phyloP scores from a whole-genome alignment of 2,113 vertebrate genomes.

The Xenopus laevis region DNA sequence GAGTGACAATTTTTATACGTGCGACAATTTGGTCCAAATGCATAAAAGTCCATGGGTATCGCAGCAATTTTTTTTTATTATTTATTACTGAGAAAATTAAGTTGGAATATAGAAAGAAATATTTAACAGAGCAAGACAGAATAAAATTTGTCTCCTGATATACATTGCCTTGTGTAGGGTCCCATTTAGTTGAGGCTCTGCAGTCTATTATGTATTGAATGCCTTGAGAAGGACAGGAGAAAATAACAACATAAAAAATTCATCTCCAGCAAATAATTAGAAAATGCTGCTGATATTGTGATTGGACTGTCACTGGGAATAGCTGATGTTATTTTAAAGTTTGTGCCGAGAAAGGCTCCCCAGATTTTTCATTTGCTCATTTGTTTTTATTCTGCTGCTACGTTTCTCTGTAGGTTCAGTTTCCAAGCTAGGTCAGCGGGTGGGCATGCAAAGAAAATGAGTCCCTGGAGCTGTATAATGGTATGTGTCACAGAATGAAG shows the following conservation, averaged over 20 bases:
- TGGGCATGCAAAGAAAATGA: constrained; percentile 62
- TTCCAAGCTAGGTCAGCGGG: constrained; percentile 62
- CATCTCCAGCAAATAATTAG: constrained; percentile 49
- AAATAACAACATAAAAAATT: constrained; percentile 67
- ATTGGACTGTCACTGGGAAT: constrained; percentile 58
- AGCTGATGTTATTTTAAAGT: constrained; percentile 52
- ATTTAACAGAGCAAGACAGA: too few species aligned
- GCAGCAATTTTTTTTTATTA: too few species aligned
- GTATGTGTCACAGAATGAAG: constrained; percentile 66
- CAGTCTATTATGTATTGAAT: constrained; percentile 60
- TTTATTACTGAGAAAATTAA: too few species aligned
- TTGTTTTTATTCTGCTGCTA: constrained; percentile 31
- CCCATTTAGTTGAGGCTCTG: constrained; percentile 60
- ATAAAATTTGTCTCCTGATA: too few species aligned
- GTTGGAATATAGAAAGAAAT: too few species aligned
- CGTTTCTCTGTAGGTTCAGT: constrained; percentile 55
- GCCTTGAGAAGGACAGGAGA: constrained; percentile 51
- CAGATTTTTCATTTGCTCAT: constrained; percentile 27
- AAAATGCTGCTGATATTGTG: constrained; percentile 53
- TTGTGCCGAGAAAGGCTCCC: constrained; percentile 13
- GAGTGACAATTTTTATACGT: too few species aligned
- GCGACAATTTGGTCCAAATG: too few species aligned
- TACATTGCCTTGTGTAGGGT: constrained; percentile 47
- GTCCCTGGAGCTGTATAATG: constrained; percentile 65
- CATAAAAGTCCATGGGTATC: too few species aligned